Evolutionary conservation across 2,888 invertebrate species (phyloP), one percentile per base, ranked within the genome.

Genomic region (Omphaloscelis lunosa): DNA sequence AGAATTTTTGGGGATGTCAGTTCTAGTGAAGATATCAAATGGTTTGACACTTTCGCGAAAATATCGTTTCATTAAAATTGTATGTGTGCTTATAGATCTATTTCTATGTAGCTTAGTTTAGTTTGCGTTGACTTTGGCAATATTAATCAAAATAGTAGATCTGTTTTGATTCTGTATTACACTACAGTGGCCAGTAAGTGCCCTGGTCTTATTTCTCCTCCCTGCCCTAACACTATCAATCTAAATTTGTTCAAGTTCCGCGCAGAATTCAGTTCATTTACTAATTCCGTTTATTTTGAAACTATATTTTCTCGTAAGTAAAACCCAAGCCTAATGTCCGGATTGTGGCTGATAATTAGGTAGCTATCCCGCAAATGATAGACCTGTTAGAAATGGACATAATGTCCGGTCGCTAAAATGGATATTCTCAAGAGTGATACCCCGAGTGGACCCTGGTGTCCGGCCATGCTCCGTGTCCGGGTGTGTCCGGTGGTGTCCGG

Each of bases 401-500:
- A 51, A 51, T 23, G 27, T 80, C 41, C 45, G 65, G 39, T 6
- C 65, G 45, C 41, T 51, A 39, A 23, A 11, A n/a, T 53, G 58
- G 51, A 59, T 65, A 34, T 23, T 58, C 27, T 66, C 63, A 8
- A 41, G 56, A 63, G 59, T 56, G 77, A 61, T 48, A 61, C n/a
- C n/a, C n/a, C n/a, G n/a, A n/a, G n/a, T n/a, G n/a, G n/a, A 82
- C 68, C 77, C 77, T 68, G 80, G 41, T 66, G 59, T 80, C 79
- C 69, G 65, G 59, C 61, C 51, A 29, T 66, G 58, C 39, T 20
- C 29, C 45, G 27, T 51, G 59, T 71, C 56, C 56, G 63, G 15
- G 29, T 17, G 48, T 66, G 59, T 80, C 79, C 56, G 63, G 15
- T n/a, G 12, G 48, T 66, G 59, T 80, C 80, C 56, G 63, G 15